Evolutionary conservation across 2,888 invertebrate genomes (phyloP).

Genomic region (Ethmia dodecea): DNA sequence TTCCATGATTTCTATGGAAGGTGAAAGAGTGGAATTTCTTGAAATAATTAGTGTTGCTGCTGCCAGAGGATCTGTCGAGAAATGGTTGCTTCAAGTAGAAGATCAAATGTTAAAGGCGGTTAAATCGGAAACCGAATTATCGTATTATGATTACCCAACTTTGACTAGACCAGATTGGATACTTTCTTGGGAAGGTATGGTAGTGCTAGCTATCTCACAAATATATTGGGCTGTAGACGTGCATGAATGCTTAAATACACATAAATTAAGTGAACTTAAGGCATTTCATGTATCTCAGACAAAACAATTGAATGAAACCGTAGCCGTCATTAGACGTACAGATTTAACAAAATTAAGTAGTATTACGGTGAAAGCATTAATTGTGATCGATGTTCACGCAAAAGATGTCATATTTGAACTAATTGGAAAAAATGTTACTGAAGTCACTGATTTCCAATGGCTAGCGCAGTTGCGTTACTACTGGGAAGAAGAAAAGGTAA

Average conservation of each 20-base stretch:
- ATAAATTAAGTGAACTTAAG: conserved; percentile 73
- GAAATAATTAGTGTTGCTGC: conserved; percentile 82
- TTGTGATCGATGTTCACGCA: conserved; percentile 91
- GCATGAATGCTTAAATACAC: conserved; percentile 80
- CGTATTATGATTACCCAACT: conserved; percentile 80
- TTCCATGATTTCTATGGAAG: conserved; percentile 87
- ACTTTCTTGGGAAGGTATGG: conserved; percentile 88
- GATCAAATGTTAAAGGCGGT: conserved; percentile 87
- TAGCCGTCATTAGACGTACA: conserved; percentile 83
- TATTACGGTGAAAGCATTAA: conserved; percentile 88
- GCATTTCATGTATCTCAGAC: conserved; percentile 75
- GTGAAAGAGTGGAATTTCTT: conserved; percentile 82
- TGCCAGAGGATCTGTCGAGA: conserved; percentile 89
- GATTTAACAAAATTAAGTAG: conserved; percentile 83
- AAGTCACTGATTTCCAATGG: conserved; percentile 90
- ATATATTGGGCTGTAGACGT: conserved; percentile 91
- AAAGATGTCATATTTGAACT: conserved; percentile 87
- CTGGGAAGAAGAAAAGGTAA: conserved; percentile 82
- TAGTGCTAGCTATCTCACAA: conserved; percentile 87
- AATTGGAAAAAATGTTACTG: conserved; percentile 78
- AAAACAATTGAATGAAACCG: conserved; percentile 84
- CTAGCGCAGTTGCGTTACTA: conserved; percentile 89
- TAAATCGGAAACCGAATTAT: conserved; percentile 81
- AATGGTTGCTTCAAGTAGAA: conserved; percentile 91
- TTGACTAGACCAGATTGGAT: conserved; percentile 83